phyloP scores from a whole-genome alignment of 2,888 invertebrate genomes.

The Aphidius colemani region DNA sequence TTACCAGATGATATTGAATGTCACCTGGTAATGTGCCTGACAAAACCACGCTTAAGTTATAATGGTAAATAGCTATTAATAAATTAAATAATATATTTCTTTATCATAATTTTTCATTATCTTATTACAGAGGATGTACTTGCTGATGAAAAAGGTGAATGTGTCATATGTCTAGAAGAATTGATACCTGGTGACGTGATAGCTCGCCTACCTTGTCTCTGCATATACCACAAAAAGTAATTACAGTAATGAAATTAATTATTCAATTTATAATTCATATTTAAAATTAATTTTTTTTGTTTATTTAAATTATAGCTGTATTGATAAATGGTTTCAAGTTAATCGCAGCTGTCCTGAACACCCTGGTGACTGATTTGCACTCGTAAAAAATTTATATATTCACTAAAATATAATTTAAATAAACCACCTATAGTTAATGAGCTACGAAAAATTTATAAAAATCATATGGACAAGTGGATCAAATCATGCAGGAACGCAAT shows the following conservation, averaged over 20 bases:
- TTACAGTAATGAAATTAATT: neutral
- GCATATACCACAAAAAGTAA: conserved; percentile 98
- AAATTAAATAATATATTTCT: neutral
- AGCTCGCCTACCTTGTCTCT: conserved; percentile 97
- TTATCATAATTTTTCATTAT: neutral
- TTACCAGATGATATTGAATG: conserved; percentile 98
- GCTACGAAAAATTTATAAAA: too few species aligned
- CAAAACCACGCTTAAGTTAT: conserved; percentile 97
- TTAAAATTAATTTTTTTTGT: neutral
- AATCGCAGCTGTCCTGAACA: conserved; percentile 99
- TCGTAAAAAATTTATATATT: conserved; percentile 40
- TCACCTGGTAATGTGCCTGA: conserved; percentile 99
- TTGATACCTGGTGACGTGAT: conserved; percentile 94
- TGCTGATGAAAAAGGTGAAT: conserved; percentile 96
- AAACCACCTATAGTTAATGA: conserved; percentile 22
- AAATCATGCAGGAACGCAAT: conserved; percentile 32
- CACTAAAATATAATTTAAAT: conserved; percentile 24
- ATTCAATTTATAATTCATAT: neutral
- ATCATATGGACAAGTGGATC: conserved; percentile 38
- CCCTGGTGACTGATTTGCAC: conserved; percentile 80
- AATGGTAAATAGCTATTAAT: conserved; percentile 75
- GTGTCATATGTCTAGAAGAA: conserved; percentile 98
- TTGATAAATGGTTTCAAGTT: conserved; percentile 99
- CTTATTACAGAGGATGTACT: conserved; percentile 86
- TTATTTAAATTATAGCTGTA: conserved; percentile 78